A percentile compares a stretch with the other conserved stretches of the same genome.
These are phyloP conservation scores for Calephelis perditalis DNA, from an alignment of 2,888 invertebrate genomes.

Conservation along the genomic window DNA sequence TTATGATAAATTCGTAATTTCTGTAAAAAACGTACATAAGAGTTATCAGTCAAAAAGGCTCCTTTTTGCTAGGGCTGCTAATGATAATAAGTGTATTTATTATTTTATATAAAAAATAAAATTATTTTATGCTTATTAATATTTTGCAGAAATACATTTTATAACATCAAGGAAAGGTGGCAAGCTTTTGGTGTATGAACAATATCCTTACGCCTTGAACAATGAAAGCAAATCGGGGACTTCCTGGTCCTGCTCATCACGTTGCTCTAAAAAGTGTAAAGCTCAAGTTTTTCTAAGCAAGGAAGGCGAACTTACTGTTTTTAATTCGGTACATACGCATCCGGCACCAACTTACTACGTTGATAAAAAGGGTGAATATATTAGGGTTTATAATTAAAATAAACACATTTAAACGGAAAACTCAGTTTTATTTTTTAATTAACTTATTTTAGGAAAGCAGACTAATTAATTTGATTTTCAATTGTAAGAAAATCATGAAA, in stretches of 20 bases:
- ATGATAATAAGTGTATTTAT: background rate
- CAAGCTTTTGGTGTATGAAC: constrained; percentile 50
- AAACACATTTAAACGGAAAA: background rate
- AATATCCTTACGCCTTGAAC: constrained; percentile 55
- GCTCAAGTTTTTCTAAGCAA: constrained; percentile 50
- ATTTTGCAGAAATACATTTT: constrained; percentile 57
- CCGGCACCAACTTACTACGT: constrained; percentile 55
- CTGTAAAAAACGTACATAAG: no score
- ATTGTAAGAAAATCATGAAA: no score
- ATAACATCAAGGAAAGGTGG: constrained; percentile 58
- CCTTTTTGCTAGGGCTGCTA: no score
- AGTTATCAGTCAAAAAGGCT: no score
- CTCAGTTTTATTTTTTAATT: background rate
- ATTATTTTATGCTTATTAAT: constrained; percentile 8
- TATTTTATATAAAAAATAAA: background rate
- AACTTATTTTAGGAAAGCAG: no score
- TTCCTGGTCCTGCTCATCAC: constrained; percentile 59
- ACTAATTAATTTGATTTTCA: no score
- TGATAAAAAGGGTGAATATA: constrained; percentile 48
- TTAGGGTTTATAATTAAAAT: constrained; percentile 34
- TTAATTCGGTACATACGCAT: constrained; percentile 48
- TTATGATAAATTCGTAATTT: no score
- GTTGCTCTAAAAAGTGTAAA: constrained; percentile 54
- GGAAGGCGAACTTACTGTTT: constrained; percentile 41
- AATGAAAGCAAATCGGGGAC: constrained; percentile 43